Evolutionary conservation across 2,113 vertebrate species (phyloP).

Genomic region (Phoenicopterus ruber): DNA sequence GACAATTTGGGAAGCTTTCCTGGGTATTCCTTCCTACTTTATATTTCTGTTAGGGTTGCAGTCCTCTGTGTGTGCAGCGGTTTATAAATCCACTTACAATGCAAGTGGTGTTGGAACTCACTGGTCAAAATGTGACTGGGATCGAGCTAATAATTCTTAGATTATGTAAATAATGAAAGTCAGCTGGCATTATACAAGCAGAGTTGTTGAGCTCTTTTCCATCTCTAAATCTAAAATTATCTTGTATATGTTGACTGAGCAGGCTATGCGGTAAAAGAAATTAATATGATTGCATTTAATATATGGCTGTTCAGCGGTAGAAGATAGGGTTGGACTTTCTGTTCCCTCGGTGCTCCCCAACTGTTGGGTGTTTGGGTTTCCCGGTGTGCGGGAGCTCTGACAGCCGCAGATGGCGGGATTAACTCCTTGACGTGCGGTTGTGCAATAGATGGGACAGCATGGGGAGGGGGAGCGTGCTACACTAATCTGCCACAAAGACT

Average conservation of each 20-base stretch:
- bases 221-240: background rate
- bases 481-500: constrained; percentile 21
- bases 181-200: background rate
- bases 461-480: background rate
- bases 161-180: background rate
- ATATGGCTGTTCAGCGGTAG: background rate
- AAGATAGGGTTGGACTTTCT: background rate
- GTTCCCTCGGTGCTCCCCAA: background rate
- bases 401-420: constrained; percentile 57
- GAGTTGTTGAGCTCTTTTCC: background rate
- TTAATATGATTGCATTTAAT: background rate
- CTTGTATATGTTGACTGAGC: background rate
- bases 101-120: background rate
- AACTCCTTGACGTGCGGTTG: constrained; percentile 33
- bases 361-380: background rate
- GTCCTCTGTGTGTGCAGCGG: background rate
- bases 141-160: background rate
- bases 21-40: background rate
- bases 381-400: background rate
- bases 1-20: background rate
- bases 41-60: background rate
- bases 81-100: background rate
- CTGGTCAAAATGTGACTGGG: background rate
- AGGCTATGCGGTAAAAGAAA: background rate
- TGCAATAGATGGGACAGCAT: background rate